phyloP scores from a whole-genome alignment of 2,113 vertebrate genomes.

The Thamnophis sirtalis region DNA sequence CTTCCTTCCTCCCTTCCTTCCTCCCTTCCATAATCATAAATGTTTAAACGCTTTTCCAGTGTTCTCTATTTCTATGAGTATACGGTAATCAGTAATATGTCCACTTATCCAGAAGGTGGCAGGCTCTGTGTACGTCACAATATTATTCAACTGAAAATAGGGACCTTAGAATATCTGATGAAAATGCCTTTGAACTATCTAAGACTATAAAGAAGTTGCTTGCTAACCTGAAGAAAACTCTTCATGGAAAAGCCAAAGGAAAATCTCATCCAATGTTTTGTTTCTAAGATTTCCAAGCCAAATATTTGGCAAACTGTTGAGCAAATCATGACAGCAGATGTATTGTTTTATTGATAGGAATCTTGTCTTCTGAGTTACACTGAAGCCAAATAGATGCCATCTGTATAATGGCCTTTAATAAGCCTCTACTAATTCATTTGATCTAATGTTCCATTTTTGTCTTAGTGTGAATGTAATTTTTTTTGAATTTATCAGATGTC shows the following conservation, averaged over 20 bases:
- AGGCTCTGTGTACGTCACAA: not conserved
- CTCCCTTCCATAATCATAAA: no score
- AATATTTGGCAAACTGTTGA: not conserved
- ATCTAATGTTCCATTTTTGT: not conserved
- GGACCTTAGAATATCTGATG: not conserved
- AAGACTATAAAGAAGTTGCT: not conserved
- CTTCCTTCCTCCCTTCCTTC: no score
- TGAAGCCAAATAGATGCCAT: not conserved
- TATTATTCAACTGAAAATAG: not conserved
- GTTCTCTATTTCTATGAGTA: not conserved
- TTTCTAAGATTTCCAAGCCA: not conserved
- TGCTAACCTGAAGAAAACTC: not conserved
- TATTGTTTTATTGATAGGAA: not conserved
- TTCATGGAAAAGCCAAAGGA: not conserved
- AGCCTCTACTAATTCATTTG: not conserved
- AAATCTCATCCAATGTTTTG: not conserved
- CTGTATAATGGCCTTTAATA: not conserved
- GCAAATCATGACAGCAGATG: no score
- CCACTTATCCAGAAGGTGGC: not conserved
- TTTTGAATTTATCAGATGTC: not conserved
- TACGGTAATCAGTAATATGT: not conserved
- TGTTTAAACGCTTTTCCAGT: not conserved
- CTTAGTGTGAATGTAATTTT: not conserved
- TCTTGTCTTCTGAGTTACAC: not conserved
- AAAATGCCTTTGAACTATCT: not conserved